Evolutionary conservation across 2,888 invertebrate species (phyloP), one percentile per base, ranked within the genome.

Genomic region (Osedax frankpressi): DNA sequence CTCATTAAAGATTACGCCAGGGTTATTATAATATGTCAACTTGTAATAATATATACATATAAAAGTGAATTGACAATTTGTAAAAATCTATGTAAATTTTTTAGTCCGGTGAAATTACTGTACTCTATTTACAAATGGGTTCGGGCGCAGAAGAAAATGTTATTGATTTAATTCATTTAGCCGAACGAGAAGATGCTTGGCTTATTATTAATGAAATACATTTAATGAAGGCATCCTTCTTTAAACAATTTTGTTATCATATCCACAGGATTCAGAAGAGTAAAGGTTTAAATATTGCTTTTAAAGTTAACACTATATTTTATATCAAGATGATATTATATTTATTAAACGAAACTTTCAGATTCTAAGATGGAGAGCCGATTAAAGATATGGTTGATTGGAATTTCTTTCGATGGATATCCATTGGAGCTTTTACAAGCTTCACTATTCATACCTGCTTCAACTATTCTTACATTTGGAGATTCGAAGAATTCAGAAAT

Each of bases 161-260:
- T 26, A 78, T 80, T 30, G 81, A 81, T 28, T 80, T 80, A 0
- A 77, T 83, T 2, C 80, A 81, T 73, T 74, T 78, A 6, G 81
- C 81, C 2, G 81, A 82, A 77, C 79, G 80, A 73, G 79, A 82
- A 44, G 80, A 82, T 70, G 79, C 79, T 70, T 83, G 83, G 83
- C 78, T 81, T 0, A 74, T 83, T 59, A 79, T 83, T 28, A 80
- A 82, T 74, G 79, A 81, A 28, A 76, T 82, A 1, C 82, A 83
- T 73, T 79, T 82, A 26, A 80, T 81, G 2, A 77, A 78, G 6
- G 76, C 76, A 14, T 75, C 77, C 27, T 78, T 80, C 77, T 80
- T 79, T 74, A 75, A 76, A 28, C 77, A 80, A 30, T 76, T 83
- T 6, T 79, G 80, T 71, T 78, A 79, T 67, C 79, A 80, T 19